These are phyloP conservation scores for Prietella phreatophila DNA, from an alignment of 2,113 vertebrate species.

Conservation along the genomic window DNA sequence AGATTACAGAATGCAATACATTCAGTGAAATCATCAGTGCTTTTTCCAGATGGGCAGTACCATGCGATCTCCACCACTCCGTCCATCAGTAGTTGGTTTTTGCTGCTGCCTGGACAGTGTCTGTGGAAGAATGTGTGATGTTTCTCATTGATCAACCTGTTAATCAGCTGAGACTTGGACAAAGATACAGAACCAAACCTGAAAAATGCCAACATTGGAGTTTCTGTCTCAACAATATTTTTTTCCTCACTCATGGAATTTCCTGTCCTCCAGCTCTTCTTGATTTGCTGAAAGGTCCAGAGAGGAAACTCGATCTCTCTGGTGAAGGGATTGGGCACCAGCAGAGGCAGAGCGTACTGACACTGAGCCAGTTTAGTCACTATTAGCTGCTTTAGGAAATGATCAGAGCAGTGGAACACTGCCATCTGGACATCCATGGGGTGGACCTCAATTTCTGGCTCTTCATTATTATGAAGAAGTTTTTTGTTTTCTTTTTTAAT, in stretches of 20 bases:
- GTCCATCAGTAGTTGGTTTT: slow-evolving; percentile 63
- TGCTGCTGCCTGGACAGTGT: slow-evolving; percentile 67
- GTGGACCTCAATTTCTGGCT: slow-evolving; percentile 43
- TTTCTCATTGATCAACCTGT: slow-evolving; percentile 67
- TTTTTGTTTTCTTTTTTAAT: too few species aligned
- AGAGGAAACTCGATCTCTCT: too few species aligned
- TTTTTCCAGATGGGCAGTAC: slow-evolving; percentile 71
- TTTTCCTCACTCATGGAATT: slow-evolving; percentile 26
- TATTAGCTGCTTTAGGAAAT: slow-evolving; percentile 70
- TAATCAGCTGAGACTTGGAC: slow-evolving; percentile 79
- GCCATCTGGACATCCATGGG: slow-evolving; percentile 77
- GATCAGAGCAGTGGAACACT: slow-evolving; percentile 72
- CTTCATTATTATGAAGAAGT: too few species aligned
- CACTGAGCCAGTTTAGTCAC: slow-evolving; percentile 27
- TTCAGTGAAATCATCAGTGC: slow-evolving; percentile 64
- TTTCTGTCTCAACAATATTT: slow-evolving; percentile 34
- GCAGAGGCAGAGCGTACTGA: too few species aligned
- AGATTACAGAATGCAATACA: slow-evolving; percentile 72
- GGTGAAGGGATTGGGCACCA: too few species aligned
- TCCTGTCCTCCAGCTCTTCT: slow-evolving; percentile 66
- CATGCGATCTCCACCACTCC: slow-evolving; percentile 77
- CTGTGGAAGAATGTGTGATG: slow-evolving; percentile 71
- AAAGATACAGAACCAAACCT: slow-evolving; percentile 69
- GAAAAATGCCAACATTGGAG: slow-evolving; percentile 70
- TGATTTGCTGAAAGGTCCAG: slow-evolving; percentile 71